Conservation (phyloP, 2,797 vertebrate species). For the Crypturellus tataupa region DNA sequence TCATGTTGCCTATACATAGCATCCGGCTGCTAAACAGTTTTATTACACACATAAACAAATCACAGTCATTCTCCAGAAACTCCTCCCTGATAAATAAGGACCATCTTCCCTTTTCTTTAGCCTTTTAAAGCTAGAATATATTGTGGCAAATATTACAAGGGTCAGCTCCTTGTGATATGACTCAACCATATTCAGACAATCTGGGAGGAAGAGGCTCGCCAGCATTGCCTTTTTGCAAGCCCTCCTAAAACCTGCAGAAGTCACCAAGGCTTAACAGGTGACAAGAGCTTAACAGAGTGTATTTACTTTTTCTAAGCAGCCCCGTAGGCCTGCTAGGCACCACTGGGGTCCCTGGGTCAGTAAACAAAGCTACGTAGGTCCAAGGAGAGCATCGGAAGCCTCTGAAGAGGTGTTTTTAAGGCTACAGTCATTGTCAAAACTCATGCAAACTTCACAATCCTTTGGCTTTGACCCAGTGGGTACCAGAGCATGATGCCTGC, state of each 20-base stretch:
- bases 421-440: neutral
- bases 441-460: neutral
- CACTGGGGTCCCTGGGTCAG: neutral
- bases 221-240: neutral
- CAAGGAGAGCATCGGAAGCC: neutral
- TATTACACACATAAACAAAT: neutral
- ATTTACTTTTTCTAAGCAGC: neutral
- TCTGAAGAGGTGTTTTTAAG: neutral
- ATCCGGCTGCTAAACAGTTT: neutral
- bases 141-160: neutral
- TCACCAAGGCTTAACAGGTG: neutral
- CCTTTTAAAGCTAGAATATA: neutral
- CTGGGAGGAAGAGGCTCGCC: neutral
- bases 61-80: constrained; percentile 12
- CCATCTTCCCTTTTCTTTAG: neutral
- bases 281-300: neutral
- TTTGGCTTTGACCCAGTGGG: neutral
- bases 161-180: neutral
- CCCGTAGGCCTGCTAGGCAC: neutral
- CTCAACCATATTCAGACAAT: neutral
- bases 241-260: neutral
- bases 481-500: neutral
- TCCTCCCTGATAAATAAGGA: neutral
- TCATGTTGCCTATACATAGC: neutral
- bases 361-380: neutral